phyloP scores from a whole-genome alignment of 2,113 vertebrate genomes.

The Ahaetulla prasina region DNA sequence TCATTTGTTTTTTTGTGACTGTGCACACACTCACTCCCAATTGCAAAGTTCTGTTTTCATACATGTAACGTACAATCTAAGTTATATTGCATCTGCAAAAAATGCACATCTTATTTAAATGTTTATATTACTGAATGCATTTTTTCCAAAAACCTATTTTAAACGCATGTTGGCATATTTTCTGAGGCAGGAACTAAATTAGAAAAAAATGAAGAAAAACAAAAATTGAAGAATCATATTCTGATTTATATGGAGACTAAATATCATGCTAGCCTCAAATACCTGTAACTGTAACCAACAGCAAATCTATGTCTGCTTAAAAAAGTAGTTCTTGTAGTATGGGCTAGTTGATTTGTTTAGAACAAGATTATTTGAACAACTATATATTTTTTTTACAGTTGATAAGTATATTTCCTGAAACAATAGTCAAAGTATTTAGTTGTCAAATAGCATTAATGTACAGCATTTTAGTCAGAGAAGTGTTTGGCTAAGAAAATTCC shows the following conservation, averaged over 20 bases:
- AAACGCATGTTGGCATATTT: background rate
- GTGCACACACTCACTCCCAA: no score
- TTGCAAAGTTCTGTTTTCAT: background rate
- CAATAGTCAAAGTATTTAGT: background rate
- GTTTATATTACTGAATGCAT: background rate
- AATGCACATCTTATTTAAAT: background rate
- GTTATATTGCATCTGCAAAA: background rate
- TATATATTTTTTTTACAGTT: background rate
- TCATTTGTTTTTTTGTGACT: background rate
- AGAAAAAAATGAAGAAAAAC: no score
- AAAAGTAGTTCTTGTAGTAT: background rate
- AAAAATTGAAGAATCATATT: background rate
- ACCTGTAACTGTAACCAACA: background rate
- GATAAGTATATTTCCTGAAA: background rate
- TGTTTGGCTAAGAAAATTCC: background rate
- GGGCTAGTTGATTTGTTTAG: background rate
- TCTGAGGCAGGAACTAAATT: background rate
- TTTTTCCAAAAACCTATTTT: background rate
- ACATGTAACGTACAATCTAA: background rate
- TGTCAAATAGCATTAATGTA: slow-evolving; percentile 11
- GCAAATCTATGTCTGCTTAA: background rate
- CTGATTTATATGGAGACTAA: background rate
- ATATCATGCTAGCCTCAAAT: background rate
- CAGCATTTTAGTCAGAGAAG: background rate
- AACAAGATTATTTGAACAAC: background rate